Conservation (phyloP, 2,888 invertebrate species). For the Calephelis perditalis region DNA sequence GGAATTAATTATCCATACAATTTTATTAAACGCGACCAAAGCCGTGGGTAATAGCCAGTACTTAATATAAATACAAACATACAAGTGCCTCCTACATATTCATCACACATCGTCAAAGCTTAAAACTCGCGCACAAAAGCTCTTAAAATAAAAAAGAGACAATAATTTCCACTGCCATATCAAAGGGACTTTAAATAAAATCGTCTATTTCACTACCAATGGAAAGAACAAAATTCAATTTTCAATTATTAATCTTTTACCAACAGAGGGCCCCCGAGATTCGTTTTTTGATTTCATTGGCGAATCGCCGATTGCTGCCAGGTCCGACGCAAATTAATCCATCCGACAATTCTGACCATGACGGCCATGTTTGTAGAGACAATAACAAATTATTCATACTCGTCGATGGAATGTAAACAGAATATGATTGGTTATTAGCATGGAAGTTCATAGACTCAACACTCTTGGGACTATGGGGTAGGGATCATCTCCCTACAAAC, state of each 20-base stretch:
- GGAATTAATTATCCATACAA: no score
- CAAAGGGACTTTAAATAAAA: slow-evolving; percentile 7
- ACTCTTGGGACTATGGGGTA: slow-evolving; percentile 48
- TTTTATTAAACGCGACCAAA: no score
- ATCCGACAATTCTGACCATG: slow-evolving; percentile 67
- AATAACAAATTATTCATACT: slow-evolving; percentile 77
- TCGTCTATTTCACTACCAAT: not conserved
- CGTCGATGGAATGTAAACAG: slow-evolving; percentile 77
- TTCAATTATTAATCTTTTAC: slow-evolving; percentile 58
- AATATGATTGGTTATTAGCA: slow-evolving; percentile 77
- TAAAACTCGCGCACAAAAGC: no score
- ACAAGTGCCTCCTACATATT: no score
- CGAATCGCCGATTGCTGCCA: slow-evolving; percentile 47
- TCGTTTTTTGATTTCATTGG: slow-evolving; percentile 59
- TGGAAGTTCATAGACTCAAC: slow-evolving; percentile 52
- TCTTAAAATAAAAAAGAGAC: no score
- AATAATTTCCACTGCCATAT: not conserved
- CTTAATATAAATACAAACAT: no score
- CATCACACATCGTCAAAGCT: no score
- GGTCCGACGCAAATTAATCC: slow-evolving; percentile 63
- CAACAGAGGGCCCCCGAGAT: slow-evolving; percentile 42
- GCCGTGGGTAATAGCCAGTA: no score
- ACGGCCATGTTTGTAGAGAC: slow-evolving; percentile 67
- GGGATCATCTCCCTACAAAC: slow-evolving; percentile 70
- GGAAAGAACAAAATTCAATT: slow-evolving; percentile 53